Evolutionary conservation across 2,888 invertebrate genomes (phyloP).

Genomic region (Ceriagrion tenellum): DNA sequence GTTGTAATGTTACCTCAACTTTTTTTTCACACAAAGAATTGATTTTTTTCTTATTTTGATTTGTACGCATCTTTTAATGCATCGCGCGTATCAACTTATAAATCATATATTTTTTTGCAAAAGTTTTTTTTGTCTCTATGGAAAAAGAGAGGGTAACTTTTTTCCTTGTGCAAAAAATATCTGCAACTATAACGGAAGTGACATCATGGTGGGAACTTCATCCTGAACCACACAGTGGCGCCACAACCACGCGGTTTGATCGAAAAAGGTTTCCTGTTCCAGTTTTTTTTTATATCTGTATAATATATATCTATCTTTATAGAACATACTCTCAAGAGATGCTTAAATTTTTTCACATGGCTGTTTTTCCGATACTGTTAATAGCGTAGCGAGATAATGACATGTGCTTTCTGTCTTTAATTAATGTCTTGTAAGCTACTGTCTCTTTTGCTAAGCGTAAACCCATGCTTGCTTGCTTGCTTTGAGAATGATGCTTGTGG

Average conservation of each 20-base stretch:
- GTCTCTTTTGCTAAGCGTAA: slow-evolving; percentile 14
- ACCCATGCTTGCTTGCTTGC: not conserved
- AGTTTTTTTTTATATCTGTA: not conserved
- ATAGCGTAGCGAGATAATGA: slow-evolving; percentile 57
- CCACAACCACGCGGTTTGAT: slow-evolving; percentile 57
- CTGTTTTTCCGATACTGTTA: slow-evolving; percentile 45
- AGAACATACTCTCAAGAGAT: slow-evolving; percentile 52
- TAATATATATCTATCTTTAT: slow-evolving; percentile 13
- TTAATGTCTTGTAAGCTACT: slow-evolving; percentile 66
- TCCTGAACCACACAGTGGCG: slow-evolving; percentile 57
- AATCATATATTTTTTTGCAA: slow-evolving; percentile 64
- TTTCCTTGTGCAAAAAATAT: slow-evolving; percentile 28
- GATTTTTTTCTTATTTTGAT: slow-evolving; percentile 58
- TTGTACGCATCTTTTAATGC: slow-evolving; percentile 62
- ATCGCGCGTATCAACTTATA: slow-evolving; percentile 35
- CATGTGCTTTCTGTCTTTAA: slow-evolving; percentile 56
- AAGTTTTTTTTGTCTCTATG: slow-evolving; percentile 8
- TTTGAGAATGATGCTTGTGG: not conserved
- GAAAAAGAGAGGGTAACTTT: slow-evolving; percentile 58
- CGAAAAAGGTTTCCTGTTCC: slow-evolving; percentile 50
- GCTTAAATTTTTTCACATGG: slow-evolving; percentile 62
- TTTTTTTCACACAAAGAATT: slow-evolving; percentile 46
- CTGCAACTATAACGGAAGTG: slow-evolving; percentile 56
- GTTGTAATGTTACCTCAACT: not conserved
- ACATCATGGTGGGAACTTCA: slow-evolving; percentile 65